Base-by-base conservation (phyloP, 1,140 invertebrate species). In the Pogonus chalceus region DNA sequence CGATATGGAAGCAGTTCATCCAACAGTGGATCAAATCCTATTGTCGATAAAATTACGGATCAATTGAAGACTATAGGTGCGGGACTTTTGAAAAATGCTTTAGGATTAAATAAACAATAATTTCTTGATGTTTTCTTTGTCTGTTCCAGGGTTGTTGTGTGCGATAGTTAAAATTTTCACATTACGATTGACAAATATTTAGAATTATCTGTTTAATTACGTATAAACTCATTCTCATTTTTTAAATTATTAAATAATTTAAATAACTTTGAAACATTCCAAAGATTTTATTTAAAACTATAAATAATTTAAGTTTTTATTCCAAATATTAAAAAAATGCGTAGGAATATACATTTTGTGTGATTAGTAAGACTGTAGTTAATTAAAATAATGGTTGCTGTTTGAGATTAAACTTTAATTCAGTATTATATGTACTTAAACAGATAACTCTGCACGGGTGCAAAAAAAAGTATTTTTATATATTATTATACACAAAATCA, bases 391-490 rank as follows among this genome's bases (percentile, higher is more conserved):
- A n/a, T n/a, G n/a, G n/a, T n/a, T n/a, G n/a, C n/a, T n/a, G n/a
- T n/a, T n/a, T n/a, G n/a, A n/a, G n/a, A n/a, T n/a, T n/a, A n/a
- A n/a, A n/a, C n/a, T 31, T 31, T 31, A 7, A 31, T 31, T 14
- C 4, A 31, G 26, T 31, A 31, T 31, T 31, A 31, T 31, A 43
- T 18, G 9, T 43, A 43, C 18, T 43, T 43, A 43, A 43, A 18
- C 37, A 43, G 37, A 10, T 43, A 43, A 16, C 7, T n/a, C n/a
- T 10, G 18, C 26, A 31, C 37, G 37, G 37, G 37, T 43, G 37
- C 37, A 43, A 43, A 7, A 31, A n/a, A 31, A 10, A 43, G 37
- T 43, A 43, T 43, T 43, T 43, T 43, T 43, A 43, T 43, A 43
- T 43, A 10, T 31, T 43, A 43, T 43, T n/a, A n/a, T n/a, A n/a